phyloP scores from a whole-genome alignment of 2,113 vertebrate genomes.

The Anser cygnoides region DNA sequence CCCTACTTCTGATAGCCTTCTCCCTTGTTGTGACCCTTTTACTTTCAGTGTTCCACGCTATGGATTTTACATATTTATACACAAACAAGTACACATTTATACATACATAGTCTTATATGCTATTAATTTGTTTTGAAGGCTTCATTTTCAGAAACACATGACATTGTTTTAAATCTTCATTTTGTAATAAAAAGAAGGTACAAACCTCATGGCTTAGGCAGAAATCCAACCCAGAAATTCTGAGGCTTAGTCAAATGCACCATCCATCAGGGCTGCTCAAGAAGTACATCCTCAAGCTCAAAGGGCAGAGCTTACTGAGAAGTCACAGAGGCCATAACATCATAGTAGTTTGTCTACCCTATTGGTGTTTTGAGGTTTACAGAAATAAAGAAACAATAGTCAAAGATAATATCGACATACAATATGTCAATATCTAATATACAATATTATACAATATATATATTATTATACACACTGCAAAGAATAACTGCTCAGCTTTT shows the following conservation, averaged over 20 bases:
- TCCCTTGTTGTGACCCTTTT: background rate
- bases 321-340: background rate
- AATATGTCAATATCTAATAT: background rate
- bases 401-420: background rate
- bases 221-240: background rate
- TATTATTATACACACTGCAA: background rate
- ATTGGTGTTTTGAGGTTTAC: background rate
- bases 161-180: background rate
- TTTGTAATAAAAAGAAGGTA: background rate
- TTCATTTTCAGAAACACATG: background rate
- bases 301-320: background rate
- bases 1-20: background rate
- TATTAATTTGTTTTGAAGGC: background rate
- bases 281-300: background rate
- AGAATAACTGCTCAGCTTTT: background rate
- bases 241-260: background rate
- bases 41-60: background rate
- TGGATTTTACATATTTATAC: rapidly evolving
- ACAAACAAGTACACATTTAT: background rate
- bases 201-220: background rate
- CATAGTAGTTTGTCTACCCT: rapidly evolving
- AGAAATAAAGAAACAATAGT: background rate
- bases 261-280: background rate
- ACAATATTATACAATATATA: background rate
- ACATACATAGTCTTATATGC: background rate